These are phyloP conservation scores for Laothoe populi DNA, from an alignment of 2,888 invertebrate genomes.

Conservation along the genomic window DNA sequence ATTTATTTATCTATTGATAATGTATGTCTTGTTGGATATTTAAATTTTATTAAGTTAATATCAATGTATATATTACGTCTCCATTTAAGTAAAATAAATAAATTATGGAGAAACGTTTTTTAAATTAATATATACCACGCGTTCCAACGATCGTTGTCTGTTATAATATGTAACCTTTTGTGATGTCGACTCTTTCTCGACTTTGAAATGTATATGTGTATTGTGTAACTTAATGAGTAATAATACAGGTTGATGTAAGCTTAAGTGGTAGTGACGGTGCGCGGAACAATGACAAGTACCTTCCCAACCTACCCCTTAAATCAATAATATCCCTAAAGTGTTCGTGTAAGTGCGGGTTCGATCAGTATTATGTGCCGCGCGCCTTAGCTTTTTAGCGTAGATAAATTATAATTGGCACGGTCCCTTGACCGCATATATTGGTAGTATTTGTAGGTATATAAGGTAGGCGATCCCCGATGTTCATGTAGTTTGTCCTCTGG, in stretches of 20 bases:
- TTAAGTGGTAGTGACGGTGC: slow-evolving; percentile 73
- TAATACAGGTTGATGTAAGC: slow-evolving; percentile 60
- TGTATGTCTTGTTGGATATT: background rate
- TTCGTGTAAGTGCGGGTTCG: background rate
- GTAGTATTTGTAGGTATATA: slow-evolving; percentile 35
- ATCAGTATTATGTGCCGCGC: slow-evolving; percentile 63
- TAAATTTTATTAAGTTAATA: background rate
- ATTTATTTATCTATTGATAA: background rate
- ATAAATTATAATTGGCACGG: slow-evolving; percentile 18
- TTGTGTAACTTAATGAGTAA: slow-evolving; percentile 55
- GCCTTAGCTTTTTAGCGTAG: slow-evolving; percentile 54
- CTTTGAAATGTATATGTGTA: slow-evolving; percentile 77
- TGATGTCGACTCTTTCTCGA: slow-evolving; percentile 67
- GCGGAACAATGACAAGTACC: slow-evolving; percentile 50
- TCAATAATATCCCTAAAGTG: background rate
- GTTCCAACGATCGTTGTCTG: slow-evolving; percentile 65
- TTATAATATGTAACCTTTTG: slow-evolving; percentile 72
- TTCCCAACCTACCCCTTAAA: slow-evolving; percentile 28
- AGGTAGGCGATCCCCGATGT: slow-evolving; percentile 24
- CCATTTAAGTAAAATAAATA: background rate
- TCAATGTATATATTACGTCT: background rate
- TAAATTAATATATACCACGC: slow-evolving; percentile 48
- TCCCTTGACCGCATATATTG: slow-evolving; percentile 11
- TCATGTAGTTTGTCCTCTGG: slow-evolving; percentile 9
- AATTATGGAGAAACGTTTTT: background rate